Percentiles rank a stretch among this genome's conserved stretches.
Conservation (phyloP, 2,888 invertebrate species). For the Xanthia togata region DNA sequence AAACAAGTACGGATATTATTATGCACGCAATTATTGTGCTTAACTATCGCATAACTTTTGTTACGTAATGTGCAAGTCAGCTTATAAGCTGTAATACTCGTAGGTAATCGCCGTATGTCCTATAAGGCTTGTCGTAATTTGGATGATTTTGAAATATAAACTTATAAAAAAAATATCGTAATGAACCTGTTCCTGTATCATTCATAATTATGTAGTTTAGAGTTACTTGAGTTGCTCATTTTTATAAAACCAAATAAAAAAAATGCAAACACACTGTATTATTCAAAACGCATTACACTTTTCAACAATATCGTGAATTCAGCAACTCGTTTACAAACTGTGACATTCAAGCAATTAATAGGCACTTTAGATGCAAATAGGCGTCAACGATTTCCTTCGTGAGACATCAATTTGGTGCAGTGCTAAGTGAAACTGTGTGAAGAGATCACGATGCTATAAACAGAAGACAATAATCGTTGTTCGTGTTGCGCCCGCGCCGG, state of each 20-base stretch:
- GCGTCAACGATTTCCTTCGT: slow-evolving; percentile 72
- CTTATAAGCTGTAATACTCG: not conserved
- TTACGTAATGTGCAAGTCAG: not conserved
- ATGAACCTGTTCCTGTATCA: not conserved
- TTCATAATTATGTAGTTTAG: not conserved
- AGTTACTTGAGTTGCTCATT: not conserved
- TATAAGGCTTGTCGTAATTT: not conserved
- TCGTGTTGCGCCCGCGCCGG: slow-evolving; percentile 73
- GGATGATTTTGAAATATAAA: not conserved
- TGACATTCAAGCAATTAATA: slow-evolving; percentile 74
- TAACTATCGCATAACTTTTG: not conserved
- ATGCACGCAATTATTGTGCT: slow-evolving; percentile 20
- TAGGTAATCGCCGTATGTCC: not conserved
- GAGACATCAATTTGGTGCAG: slow-evolving; percentile 73
- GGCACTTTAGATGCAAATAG: slow-evolving; percentile 79
- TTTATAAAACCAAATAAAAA: not conserved
- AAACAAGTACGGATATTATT: slow-evolving; percentile 28
- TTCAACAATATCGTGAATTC: slow-evolving; percentile 62
- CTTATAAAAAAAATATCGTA: not conserved
- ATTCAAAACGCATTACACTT: slow-evolving; percentile 50
- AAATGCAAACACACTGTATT: slow-evolving; percentile 34
- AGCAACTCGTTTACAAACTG: slow-evolving; percentile 59
- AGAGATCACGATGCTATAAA: slow-evolving; percentile 83
- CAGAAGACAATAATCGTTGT: slow-evolving; percentile 82
- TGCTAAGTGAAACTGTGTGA: slow-evolving; percentile 74